These are phyloP conservation scores for Zoanthus solanderi DNA, from an alignment of 92 coral and sea anemone species.

Conservation along the genomic window DNA sequence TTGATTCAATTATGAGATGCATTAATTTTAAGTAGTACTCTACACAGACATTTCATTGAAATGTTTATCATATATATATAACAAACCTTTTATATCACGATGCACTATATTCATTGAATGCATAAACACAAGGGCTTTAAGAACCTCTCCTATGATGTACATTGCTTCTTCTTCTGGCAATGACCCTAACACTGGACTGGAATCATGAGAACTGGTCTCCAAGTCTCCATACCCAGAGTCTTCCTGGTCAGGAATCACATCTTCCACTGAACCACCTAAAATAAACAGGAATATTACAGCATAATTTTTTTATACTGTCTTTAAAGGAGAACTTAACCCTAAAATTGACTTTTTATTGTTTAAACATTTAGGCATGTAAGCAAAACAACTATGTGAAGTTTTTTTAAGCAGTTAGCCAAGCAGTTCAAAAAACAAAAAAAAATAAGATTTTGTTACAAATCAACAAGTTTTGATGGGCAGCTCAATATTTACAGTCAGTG, in stretches of 20 bases:
- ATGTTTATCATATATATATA: neutral
- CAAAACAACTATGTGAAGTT: too few species aligned
- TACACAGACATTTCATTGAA: too few species aligned
- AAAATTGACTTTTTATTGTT: neutral
- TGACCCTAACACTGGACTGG: neutral
- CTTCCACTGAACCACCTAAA: slow-evolving; percentile 82
- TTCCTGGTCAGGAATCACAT: slow-evolving; percentile 37
- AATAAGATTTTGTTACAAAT: too few species aligned
- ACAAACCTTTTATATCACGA: slow-evolving; percentile 83
- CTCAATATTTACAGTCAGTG: too few species aligned
- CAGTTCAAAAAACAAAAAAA: too few species aligned
- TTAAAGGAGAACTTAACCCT: neutral
- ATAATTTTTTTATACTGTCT: neutral
- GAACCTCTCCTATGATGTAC: slow-evolving; percentile 62
- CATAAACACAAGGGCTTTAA: slow-evolving; percentile 64
- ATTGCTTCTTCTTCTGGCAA: slow-evolving; percentile 58
- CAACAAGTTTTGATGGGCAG: too few species aligned
- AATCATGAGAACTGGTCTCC: slow-evolving; percentile 19
- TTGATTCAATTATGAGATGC: too few species aligned
- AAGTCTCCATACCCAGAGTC: slow-evolving; percentile 25
- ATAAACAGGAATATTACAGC: neutral
- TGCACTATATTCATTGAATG: slow-evolving; percentile 68
- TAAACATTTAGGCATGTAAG: too few species aligned
- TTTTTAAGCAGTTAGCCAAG: too few species aligned
- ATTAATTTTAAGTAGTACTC: too few species aligned